These are phyloP conservation scores for Polydrusus cervinus DNA, from an alignment of 2,888 invertebrate species.

Conservation along the genomic window DNA sequence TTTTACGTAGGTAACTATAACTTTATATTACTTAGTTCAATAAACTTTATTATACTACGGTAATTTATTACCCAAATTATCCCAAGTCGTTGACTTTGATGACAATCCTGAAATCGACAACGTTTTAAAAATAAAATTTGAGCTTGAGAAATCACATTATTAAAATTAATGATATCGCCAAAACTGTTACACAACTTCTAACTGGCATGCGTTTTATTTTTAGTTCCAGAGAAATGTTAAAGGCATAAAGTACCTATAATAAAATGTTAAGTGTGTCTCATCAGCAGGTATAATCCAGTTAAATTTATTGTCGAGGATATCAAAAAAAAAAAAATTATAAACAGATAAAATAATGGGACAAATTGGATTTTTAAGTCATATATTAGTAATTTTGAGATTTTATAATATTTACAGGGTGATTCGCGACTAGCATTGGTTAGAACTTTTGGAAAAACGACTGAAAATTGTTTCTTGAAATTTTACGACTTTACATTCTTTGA, in stretches of 20 bases:
- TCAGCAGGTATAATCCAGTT: not conserved
- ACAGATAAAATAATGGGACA: not conserved
- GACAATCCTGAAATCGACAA: not conserved
- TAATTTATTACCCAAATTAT: not conserved
- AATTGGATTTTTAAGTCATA: not conserved
- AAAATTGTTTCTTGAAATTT: too few species aligned
- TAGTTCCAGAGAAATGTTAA: not conserved
- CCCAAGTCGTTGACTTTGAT: not conserved
- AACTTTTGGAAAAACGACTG: too few species aligned
- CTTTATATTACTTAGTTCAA: too few species aligned
- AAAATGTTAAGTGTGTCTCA: not conserved
- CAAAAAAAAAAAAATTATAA: not conserved
- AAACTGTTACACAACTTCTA: not conserved
- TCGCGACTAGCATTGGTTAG: too few species aligned
- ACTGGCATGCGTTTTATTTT: constrained; percentile 2
- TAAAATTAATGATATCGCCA: not conserved
- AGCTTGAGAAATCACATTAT: not conserved
- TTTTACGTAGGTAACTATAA: too few species aligned
- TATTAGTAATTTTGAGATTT: not conserved
- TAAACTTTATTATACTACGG: too few species aligned
- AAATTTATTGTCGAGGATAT: not conserved
- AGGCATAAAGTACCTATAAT: not conserved
- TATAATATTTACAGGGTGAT: too few species aligned
- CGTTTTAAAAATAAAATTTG: not conserved
- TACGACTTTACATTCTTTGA: too few species aligned